Percentiles rank a stretch among this genome's conserved stretches.
phyloP scores from a whole-genome alignment of 2,888 invertebrate species.

The Drosophila infuscata region DNA sequence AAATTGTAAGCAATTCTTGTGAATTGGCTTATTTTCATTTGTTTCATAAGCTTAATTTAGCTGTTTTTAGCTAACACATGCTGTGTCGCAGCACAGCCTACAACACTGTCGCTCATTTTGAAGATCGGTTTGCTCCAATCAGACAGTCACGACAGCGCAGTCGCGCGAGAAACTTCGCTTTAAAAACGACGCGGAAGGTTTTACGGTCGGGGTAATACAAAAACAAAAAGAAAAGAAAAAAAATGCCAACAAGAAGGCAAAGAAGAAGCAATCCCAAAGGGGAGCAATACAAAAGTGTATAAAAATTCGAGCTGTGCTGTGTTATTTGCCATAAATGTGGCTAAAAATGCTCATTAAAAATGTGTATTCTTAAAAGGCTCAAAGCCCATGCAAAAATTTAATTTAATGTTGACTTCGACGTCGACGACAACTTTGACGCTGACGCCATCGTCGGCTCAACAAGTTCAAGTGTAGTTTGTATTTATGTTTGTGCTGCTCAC shows the following conservation, averaged over 20 bases:
- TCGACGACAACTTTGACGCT: constrained; percentile 15
- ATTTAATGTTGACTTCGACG: constrained; percentile 40
- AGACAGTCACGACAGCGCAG: constrained; percentile 68
- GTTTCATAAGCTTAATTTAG: not conserved
- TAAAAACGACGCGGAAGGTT: constrained; percentile 49
- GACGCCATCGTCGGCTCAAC: constrained; percentile 56
- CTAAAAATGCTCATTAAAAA: constrained; percentile 40
- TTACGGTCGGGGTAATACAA: constrained; percentile 30
- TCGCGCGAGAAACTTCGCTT: constrained; percentile 63
- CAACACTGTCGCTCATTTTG: constrained; percentile 28
- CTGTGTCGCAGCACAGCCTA: not conserved
- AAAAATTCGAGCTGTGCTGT: constrained; percentile 15
- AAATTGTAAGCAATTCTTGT: not conserved
- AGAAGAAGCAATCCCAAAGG: constrained; percentile 48
- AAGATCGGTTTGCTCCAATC: constrained; percentile 58
- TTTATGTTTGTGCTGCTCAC: constrained; percentile 29
- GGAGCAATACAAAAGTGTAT: constrained; percentile 51
- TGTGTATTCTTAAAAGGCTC: constrained; percentile 20
- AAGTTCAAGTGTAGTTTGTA: constrained; percentile 70
- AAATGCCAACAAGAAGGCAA: constrained; percentile 14
- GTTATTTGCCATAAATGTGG: constrained; percentile 30
- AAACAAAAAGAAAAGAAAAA: constrained; percentile 17
- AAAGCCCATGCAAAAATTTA: constrained; percentile 48
- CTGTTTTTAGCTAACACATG: constrained; percentile 6
- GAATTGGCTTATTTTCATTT: not conserved